Evolutionary conservation across 1,140 invertebrate genomes (phyloP).

Genomic region (Tetramorium alpestre): DNA sequence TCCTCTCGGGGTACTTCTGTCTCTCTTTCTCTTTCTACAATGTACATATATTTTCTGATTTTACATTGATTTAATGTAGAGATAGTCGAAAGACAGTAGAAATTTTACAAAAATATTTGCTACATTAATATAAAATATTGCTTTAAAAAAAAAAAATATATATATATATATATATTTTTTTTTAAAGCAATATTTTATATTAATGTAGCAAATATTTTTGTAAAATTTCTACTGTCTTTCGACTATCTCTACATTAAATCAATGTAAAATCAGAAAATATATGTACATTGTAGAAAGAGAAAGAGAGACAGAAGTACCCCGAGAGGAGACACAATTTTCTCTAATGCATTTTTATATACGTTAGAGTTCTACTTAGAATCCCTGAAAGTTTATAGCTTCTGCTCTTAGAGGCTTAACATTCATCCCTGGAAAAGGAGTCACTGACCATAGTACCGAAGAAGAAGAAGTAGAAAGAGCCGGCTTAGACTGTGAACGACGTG

Average conservation of each 20-base stretch:
- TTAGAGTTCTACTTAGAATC: neutral
- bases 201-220: too few relatives aligned
- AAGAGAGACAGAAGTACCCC: neutral
- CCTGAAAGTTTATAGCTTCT: conserved; percentile 2
- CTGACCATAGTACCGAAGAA: conserved; percentile 22
- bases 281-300: neutral
- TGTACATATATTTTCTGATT: too few relatives aligned
- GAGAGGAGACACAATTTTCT: neutral
- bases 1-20: neutral
- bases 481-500: conserved; percentile 58
- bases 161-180: too few relatives aligned
- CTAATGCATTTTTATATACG: neutral
- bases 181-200: too few relatives aligned
- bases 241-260: too few relatives aligned
- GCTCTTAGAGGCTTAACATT: conserved; percentile 5
- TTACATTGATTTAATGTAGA: too few relatives aligned
- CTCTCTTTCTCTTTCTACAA: neutral
- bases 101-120: too few relatives aligned
- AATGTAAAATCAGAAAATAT: too few relatives aligned
- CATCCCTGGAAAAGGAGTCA: neutral
- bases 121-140: too few relatives aligned
- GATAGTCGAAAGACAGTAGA: too few relatives aligned
- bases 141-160: too few relatives aligned
- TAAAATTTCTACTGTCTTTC: too few relatives aligned
- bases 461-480: conserved; percentile 39